A percentile compares a stretch with the other conserved stretches of the same genome.
Evolutionary conservation across 2,113 vertebrate species (phyloP).

Genomic region (Antennarius striatus): DNA sequence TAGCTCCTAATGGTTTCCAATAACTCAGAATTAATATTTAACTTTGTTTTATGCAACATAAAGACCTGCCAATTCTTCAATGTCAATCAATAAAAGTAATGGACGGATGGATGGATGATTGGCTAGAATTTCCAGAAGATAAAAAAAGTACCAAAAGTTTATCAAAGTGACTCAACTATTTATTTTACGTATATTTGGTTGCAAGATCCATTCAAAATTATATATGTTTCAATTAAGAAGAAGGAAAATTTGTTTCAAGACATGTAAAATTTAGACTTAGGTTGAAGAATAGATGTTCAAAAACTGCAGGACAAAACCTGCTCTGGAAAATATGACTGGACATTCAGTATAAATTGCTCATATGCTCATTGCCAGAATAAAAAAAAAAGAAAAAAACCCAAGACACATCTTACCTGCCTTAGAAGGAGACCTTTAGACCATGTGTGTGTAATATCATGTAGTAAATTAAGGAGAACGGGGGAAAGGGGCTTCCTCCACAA

Average conservation of each 20-base stretch:
- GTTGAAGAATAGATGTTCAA: background rate
- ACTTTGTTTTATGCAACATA: constrained; percentile 6
- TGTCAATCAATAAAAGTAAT: background rate
- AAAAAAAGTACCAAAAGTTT: constrained; percentile 9
- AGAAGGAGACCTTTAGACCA: constrained; percentile 1
- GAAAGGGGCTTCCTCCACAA: constrained; percentile 1
- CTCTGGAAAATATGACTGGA: background rate
- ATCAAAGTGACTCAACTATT: constrained; percentile 1
- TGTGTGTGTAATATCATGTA: background rate
- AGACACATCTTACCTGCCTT: constrained; percentile 52
- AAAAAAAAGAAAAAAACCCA: constrained; percentile 6
- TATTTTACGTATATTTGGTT: background rate
- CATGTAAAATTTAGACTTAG: background rate
- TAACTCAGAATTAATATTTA: constrained; percentile 10
- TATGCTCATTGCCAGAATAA: constrained; percentile 2
- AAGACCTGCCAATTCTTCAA: constrained; percentile 1
- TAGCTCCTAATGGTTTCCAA: constrained; percentile 1
- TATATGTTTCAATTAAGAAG: background rate
- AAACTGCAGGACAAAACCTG: constrained; percentile 1
- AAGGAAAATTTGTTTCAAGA: background rate
- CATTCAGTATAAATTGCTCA: background rate
- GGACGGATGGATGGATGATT: background rate
- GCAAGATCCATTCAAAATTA: background rate
- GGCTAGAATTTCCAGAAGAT: background rate
- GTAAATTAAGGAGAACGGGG: background rate